Base-by-base conservation (phyloP, 2,888 invertebrate species). In the Torymus auratus region DNA sequence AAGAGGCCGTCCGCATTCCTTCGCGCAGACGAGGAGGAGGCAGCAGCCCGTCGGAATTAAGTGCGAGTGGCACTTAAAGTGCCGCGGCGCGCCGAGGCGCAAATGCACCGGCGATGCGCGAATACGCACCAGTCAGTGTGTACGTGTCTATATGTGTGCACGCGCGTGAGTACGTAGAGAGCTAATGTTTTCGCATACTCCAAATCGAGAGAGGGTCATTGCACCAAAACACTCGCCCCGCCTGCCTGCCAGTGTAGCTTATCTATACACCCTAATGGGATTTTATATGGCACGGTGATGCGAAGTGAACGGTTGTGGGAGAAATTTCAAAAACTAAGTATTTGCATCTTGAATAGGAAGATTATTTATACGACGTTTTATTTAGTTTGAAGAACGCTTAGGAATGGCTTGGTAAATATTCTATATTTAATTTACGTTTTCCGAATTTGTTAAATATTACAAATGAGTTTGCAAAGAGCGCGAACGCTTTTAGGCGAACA, bases 151-250 rank as follows among this genome's bases (percentile, higher is more conserved):
- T 41, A 41, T 41, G 7, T 41, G 7, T 41, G 10, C 13, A 17
- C n/a, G 28, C 23, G 50, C 41, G 13, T 20, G 28, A 12, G n/a
- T 10, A 52, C 11, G 14, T 7, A 80, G 61, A 65, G 50, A 17
- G 53, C 55, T 74, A 74, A 81, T 81, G 81, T 78, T 78, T 78
- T 81, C 81, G 74, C 73, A 68, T 70, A 78, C 74, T 83, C 82
- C 83, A 81, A 85, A 84, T 84, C 83, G 83, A 84, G 78, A 74
- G 83, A 84, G 85, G 89, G 88, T 89, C 89, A 86, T 87, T 88
- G 89, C 86, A 88, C 89, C 88, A 89, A 89, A 89, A 89, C 88
- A 89, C 85, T 85, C 84, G 76, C 28, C 41, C 4, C 78, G 17
- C 58, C 23, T 41, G 13, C 58, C 72, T 41, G 53, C 53, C 23